These are phyloP conservation scores for Xenopus petersii DNA, from an alignment of 2,797 vertebrate species.

Conservation along the genomic window DNA sequence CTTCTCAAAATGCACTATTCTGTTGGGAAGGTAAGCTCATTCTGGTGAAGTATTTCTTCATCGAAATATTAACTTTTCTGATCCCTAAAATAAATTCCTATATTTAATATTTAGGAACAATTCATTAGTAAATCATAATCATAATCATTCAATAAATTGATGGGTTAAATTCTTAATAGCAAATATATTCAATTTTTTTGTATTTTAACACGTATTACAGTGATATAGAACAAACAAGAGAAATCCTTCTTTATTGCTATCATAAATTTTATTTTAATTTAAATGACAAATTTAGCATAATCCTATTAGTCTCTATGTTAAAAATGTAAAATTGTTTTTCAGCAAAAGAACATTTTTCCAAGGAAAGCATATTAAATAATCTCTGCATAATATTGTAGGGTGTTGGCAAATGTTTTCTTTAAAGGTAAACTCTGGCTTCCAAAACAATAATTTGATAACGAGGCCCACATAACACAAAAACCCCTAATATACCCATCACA, in stretches of 20 bases:
- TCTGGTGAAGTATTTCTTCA: too few relatives aligned
- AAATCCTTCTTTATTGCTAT: constrained; percentile 24
- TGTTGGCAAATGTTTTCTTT: too few relatives aligned
- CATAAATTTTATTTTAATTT: constrained; percentile 35
- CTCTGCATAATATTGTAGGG: background rate
- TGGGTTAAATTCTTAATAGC: background rate
- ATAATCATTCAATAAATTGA: background rate
- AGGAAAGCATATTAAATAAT: background rate
- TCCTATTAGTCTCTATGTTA: constrained; percentile 19
- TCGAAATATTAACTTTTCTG: too few relatives aligned
- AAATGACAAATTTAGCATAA: constrained; percentile 27
- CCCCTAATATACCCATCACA: too few relatives aligned
- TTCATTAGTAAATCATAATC: background rate
- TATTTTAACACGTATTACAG: constrained; percentile 33
- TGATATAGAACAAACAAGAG: constrained; percentile 29
- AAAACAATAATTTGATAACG: too few relatives aligned
- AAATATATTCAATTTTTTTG: background rate
- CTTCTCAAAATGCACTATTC: too few relatives aligned
- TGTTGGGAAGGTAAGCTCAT: too few relatives aligned
- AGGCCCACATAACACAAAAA: too few relatives aligned
- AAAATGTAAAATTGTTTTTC: background rate
- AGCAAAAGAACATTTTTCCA: background rate
- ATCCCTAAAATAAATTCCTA: background rate
- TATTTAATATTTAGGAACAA: background rate
- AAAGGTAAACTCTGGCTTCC: too few relatives aligned